These are phyloP conservation scores for Micromesistius poutassou DNA, from an alignment of 2,797 vertebrate genomes.

Conservation along the genomic window DNA sequence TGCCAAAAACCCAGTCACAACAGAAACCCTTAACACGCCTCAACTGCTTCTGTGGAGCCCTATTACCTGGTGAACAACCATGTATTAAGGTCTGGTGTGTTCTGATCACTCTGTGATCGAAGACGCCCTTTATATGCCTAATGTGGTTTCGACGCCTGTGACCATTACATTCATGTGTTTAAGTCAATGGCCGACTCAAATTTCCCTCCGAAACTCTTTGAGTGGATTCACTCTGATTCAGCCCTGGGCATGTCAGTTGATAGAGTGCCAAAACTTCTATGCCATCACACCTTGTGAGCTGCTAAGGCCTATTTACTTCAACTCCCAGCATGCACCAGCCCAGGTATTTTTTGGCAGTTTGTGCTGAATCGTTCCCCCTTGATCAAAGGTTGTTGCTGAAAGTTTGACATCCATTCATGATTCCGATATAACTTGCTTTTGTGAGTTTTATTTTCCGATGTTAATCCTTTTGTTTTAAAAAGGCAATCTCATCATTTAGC, in stretches of 20 bases:
- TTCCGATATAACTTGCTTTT: constrained; percentile 79
- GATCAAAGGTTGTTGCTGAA: constrained; percentile 61
- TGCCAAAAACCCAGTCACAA: constrained; percentile 21
- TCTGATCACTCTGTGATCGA: not conserved
- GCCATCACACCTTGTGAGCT: constrained; percentile 38
- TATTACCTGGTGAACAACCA: constrained; percentile 30
- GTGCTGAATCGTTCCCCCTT: constrained; percentile 41
- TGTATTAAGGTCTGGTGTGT: constrained; percentile 13
- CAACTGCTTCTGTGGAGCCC: constrained; percentile 20
- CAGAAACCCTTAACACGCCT: constrained; percentile 4
- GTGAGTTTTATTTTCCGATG: constrained; percentile 70
- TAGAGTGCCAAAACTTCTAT: constrained; percentile 50
- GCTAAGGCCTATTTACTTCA: constrained; percentile 63
- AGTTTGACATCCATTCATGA: constrained; percentile 71
- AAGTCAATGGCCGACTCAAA: constrained; percentile 37
- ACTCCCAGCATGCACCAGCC: constrained; percentile 78
- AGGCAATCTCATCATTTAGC: constrained; percentile 78
- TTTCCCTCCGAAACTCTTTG: constrained; percentile 36
- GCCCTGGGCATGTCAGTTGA: constrained; percentile 44
- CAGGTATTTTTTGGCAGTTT: constrained; percentile 51
- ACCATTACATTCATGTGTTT: constrained; percentile 18
- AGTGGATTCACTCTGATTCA: constrained; percentile 50
- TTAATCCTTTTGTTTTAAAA: constrained; percentile 95
- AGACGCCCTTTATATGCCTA: not conserved
- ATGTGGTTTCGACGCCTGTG: not conserved